Conservation (phyloP, 1,140 invertebrate species). For the Drosophila mojavensis region DNA sequence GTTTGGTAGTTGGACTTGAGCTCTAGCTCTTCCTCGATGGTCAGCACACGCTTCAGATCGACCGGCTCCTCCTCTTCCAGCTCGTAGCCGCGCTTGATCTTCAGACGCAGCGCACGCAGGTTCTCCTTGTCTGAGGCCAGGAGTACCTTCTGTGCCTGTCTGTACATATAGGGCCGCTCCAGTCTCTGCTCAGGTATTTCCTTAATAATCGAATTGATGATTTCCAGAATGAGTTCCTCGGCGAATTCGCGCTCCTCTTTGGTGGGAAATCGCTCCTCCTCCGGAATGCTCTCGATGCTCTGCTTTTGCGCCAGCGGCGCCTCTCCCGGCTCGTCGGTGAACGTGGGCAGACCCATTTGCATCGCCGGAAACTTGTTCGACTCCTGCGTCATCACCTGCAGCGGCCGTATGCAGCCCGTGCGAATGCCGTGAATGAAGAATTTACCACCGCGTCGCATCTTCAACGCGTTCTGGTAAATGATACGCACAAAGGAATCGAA, state of each 20-base stretch:
- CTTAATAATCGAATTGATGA: slow-evolving; percentile 67
- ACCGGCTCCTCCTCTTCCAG: slow-evolving; percentile 59
- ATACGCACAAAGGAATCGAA: slow-evolving; percentile 74
- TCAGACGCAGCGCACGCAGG: slow-evolving; percentile 61
- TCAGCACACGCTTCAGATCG: slow-evolving; percentile 51
- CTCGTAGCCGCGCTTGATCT: slow-evolving; percentile 70
- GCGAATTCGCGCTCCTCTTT: slow-evolving; percentile 56
- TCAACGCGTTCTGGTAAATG: slow-evolving; percentile 66
- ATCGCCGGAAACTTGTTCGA: slow-evolving; percentile 64
- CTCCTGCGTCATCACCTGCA: slow-evolving; percentile 59
- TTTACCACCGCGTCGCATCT: slow-evolving; percentile 80
- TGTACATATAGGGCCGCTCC: slow-evolving; percentile 56
- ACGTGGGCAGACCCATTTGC: slow-evolving; percentile 67
- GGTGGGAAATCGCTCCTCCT: slow-evolving; percentile 65
- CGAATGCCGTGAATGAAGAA: slow-evolving; percentile 77
- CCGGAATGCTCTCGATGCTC: slow-evolving; percentile 75
- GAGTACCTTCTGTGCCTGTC: slow-evolving; percentile 59
- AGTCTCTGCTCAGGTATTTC: slow-evolving; percentile 41
- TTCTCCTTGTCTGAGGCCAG: slow-evolving; percentile 67
- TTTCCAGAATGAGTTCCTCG: slow-evolving; percentile 48
- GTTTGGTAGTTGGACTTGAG: slow-evolving; percentile 66
- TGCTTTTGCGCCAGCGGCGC: slow-evolving; percentile 58
- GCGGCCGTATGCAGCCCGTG: slow-evolving; percentile 69
- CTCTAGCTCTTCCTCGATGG: slow-evolving; percentile 74
- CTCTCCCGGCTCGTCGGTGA: slow-evolving; percentile 47